Evolutionary conservation across 2,113 vertebrate genomes (phyloP).

Genomic region (Rhabdomys dilectus): DNA sequence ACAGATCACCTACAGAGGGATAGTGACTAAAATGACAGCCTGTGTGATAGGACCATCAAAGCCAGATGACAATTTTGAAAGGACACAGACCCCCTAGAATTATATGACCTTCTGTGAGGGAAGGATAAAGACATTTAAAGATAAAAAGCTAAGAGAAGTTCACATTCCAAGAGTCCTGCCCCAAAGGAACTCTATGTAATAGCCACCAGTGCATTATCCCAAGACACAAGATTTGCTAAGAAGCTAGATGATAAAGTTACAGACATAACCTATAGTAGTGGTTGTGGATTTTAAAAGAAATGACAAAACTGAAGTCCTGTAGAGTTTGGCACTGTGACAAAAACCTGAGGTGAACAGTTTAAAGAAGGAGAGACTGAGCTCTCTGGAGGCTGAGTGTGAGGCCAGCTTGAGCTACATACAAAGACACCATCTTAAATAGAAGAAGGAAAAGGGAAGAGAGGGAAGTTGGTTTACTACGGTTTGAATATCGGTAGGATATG

Average conservation of each 20-base stretch:
- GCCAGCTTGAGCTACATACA: neutral
- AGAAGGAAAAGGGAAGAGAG: too few species aligned
- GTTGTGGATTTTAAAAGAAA: neutral
- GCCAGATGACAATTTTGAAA: neutral
- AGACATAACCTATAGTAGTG: neutral
- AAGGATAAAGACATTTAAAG: neutral
- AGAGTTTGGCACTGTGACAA: neutral
- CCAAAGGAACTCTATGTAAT: neutral
- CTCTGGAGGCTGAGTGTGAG: neutral
- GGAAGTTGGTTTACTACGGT: neutral
- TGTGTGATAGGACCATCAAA: neutral
- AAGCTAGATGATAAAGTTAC: neutral
- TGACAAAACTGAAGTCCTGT: neutral
- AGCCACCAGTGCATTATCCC: neutral
- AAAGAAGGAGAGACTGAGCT: neutral
- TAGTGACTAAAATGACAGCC: neutral
- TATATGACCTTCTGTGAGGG: neutral
- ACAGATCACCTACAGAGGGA: neutral
- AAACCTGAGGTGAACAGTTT: neutral
- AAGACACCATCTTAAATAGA: neutral
- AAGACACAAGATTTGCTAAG: neutral
- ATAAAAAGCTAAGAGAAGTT: neutral
- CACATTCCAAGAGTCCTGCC: neutral
- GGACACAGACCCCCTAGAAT: neutral
- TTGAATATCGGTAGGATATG: slow-evolving; percentile 19